Conservation (phyloP, 2,113 vertebrate species). For the Charadrius vociferus region DNA sequence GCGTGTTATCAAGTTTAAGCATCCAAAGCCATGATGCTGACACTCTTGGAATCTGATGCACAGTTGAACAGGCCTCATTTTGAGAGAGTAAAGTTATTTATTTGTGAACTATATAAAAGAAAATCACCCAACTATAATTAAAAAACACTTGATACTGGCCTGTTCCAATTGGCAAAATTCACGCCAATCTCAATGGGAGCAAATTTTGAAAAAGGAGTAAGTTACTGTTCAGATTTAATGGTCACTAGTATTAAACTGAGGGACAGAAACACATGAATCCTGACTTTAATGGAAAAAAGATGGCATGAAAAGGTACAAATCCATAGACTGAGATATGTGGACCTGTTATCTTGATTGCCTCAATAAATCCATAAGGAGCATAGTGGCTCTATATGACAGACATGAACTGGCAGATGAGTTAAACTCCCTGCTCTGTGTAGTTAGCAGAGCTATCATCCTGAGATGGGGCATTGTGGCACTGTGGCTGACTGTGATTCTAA, state of each 20-base stretch:
- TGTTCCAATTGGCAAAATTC: neutral
- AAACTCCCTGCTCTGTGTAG: neutral
- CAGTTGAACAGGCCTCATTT: neutral
- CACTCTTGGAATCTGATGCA: neutral
- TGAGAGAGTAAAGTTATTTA: neutral
- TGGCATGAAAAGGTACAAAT: neutral
- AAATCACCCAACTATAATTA: neutral
- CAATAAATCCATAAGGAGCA: neutral
- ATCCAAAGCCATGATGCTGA: neutral
- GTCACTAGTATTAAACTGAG: neutral
- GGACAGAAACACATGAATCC: neutral
- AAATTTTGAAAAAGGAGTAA: neutral
- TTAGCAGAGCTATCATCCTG: neutral
- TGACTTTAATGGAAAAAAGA: neutral
- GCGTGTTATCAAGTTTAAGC: neutral
- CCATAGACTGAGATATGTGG: neutral
- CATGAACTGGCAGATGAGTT: neutral
- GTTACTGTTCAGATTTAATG: neutral
- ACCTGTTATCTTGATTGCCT: neutral
- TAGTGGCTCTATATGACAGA: neutral
- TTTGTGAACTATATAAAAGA: neutral
- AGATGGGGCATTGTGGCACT: fast-evolving
- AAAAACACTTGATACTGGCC: neutral
- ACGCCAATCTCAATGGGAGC: neutral
- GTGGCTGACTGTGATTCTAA: neutral